Conservation (phyloP, 2,113 vertebrate species). For the Pygoscelis antarcticus region DNA sequence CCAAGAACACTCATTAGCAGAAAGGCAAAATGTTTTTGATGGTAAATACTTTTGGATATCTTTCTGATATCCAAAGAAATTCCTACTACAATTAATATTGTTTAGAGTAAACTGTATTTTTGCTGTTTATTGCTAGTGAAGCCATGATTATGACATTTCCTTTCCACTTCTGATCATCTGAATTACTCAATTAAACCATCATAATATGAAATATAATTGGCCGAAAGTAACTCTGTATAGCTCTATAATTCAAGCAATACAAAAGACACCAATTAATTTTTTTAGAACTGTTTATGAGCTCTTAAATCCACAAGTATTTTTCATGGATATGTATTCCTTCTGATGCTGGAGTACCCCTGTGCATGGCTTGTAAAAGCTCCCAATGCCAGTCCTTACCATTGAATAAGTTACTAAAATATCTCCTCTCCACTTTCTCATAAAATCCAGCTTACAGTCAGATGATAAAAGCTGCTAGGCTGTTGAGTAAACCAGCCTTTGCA, state of each 20-base stretch:
- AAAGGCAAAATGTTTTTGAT: not conserved
- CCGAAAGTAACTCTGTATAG: not conserved
- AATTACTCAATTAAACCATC: not conserved
- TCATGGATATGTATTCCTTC: not conserved
- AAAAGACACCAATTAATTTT: not conserved
- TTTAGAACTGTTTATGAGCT: not conserved
- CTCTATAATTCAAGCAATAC: not conserved
- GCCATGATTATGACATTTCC: not conserved
- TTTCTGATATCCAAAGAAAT: not conserved
- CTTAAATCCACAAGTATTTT: not conserved
- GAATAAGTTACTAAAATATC: not conserved
- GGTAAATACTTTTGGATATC: not conserved
- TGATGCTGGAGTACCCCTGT: not conserved
- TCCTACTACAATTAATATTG: not conserved
- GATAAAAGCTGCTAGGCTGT: not conserved
- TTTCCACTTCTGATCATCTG: not conserved
- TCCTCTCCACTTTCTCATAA: not conserved
- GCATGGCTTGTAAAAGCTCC: not conserved
- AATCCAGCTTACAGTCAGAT: not conserved
- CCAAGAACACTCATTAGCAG: not conserved
- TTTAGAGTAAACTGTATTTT: not conserved
- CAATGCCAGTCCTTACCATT: not conserved
- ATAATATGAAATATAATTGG: not conserved
- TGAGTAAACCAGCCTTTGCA: not conserved
- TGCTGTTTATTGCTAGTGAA: not conserved